These are phyloP conservation scores for Epinotia bilunana DNA, from an alignment of 2,888 invertebrate species.

Conservation along the genomic window DNA sequence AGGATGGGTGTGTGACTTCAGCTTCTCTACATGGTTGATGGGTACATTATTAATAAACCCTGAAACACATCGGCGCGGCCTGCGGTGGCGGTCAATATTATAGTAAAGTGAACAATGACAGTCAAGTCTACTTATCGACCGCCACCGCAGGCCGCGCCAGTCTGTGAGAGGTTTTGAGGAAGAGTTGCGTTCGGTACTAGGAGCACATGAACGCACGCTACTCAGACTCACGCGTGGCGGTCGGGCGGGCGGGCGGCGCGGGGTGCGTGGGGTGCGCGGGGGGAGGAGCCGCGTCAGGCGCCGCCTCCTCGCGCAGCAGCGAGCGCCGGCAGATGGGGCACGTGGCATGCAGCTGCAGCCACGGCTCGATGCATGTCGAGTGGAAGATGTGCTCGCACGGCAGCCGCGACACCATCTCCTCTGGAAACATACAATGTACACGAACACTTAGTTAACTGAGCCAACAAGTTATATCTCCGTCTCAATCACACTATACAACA, in stretches of 20 bases:
- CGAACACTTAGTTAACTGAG: not conserved
- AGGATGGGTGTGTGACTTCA: too few species aligned
- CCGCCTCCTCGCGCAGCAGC: conserved; percentile 60
- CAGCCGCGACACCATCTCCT: conserved; percentile 90
- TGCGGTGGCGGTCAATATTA: too few species aligned
- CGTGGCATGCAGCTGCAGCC: conserved; percentile 98
- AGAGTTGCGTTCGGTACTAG: conserved; percentile 10
- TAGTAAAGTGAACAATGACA: too few species aligned
- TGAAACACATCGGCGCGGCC: too few species aligned
- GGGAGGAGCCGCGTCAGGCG: conserved; percentile 46
- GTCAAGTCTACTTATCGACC: too few species aligned
- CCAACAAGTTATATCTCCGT: too few species aligned
- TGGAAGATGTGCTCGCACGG: conserved; percentile 97
- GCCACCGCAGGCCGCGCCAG: too few species aligned
- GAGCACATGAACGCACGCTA: conserved; percentile 1
- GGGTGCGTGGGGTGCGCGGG: conserved; percentile 45
- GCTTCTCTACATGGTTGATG: too few species aligned
- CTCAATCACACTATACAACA: too few species aligned
- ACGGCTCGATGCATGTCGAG: conserved; percentile 96
- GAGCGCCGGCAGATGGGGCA: conserved; percentile 96
- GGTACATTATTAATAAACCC: too few species aligned
- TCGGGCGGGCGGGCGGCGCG: conserved; percentile 24
- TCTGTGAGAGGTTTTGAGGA: not conserved
- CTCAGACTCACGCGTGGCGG: conserved; percentile 42
- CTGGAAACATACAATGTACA: conserved; percentile 57